A percentile compares a stretch with the other conserved stretches of the same genome.
Conservation (phyloP, 2,888 invertebrate genomes). For the Syrista parreyssii region DNA sequence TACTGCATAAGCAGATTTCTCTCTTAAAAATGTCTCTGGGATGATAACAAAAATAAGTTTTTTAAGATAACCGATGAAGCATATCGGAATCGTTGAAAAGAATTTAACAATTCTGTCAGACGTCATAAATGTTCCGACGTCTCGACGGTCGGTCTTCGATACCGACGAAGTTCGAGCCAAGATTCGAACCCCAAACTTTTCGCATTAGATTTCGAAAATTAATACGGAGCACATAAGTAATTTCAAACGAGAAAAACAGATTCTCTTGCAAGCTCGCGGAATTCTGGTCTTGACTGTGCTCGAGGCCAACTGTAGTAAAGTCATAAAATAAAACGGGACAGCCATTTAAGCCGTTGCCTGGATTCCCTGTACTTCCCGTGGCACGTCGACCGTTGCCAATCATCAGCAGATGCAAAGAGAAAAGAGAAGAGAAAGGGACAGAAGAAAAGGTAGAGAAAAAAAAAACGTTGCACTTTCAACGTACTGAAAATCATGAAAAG, state of each 20-base stretch:
- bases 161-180: neutral
- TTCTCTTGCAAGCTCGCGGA: neutral
- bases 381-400: conserved; percentile 5
- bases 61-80: neutral
- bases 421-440: conserved; percentile 2
- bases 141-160: neutral
- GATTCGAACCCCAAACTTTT: neutral
- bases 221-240: neutral
- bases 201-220: neutral
- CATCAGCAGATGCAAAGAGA: neutral
- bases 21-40: neutral
- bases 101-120: neutral
- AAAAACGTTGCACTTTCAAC: neutral
- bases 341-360: conserved; percentile 3
- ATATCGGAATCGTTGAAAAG: neutral
- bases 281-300: neutral
- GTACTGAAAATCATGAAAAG: conserved; percentile 1
- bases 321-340: conserved; percentile 20
- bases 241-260: neutral
- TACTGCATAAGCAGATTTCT: no score
- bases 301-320: conserved; percentile 13
- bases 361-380: neutral
- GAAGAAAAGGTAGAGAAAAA: neutral
- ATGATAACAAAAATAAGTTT: neutral
- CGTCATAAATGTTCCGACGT: neutral